phyloP scores from a whole-genome alignment of 2,888 invertebrate species.

The Eupithecia exiguata region DNA sequence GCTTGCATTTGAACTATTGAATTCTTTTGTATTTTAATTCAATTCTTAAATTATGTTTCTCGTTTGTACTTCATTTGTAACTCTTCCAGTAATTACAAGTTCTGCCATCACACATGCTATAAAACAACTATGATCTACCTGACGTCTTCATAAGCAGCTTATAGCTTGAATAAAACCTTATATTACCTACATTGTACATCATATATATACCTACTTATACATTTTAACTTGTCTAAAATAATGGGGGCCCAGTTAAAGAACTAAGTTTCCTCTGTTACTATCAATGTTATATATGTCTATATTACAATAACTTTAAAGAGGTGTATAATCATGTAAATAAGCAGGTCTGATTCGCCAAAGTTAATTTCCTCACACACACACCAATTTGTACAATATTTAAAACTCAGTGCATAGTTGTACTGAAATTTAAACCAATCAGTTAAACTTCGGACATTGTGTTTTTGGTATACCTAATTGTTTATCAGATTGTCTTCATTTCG shows the following conservation, averaged over 20 bases:
- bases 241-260: background rate
- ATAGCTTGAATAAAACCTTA: background rate
- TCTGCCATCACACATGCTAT: background rate
- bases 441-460: background rate
- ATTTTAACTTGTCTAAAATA: background rate
- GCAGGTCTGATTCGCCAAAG: background rate
- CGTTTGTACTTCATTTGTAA: background rate
- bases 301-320: background rate
- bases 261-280: background rate
- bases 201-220: background rate
- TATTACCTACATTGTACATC: background rate
- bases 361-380: background rate
- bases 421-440: background rate
- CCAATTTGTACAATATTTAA: background rate
- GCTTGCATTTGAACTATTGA: constrained; percentile 10
- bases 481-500: background rate
- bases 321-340: background rate
- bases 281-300: background rate
- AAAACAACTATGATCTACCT: background rate
- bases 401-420: background rate
- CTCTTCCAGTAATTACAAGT: background rate
- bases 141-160: background rate
- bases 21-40: background rate
- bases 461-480: background rate
- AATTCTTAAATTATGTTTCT: background rate